Base-by-base conservation (phyloP, 2,888 invertebrate species). In the Phragmatobia fuliginosa region DNA sequence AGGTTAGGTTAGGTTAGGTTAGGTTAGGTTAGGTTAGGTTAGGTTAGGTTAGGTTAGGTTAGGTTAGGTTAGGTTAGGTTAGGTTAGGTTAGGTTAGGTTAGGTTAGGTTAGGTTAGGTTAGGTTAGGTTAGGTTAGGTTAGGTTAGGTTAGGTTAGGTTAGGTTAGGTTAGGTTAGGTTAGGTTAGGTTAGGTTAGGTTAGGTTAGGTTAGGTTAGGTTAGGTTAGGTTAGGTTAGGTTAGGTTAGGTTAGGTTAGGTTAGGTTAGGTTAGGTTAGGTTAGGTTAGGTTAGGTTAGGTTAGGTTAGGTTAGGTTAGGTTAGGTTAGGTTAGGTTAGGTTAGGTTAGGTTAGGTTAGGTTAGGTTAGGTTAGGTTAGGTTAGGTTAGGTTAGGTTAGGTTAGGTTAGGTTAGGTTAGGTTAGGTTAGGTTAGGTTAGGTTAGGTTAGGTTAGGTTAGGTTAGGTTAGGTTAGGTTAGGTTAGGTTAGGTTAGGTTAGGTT, bases 191-290 rank as follows among this genome's bases (percentile, higher is more conserved):
- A 65, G 65, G 65, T 65, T 63, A 64, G 64, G 52, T 56, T 64
- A 56, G 56, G 56, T 56, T 64, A 52, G 63, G 64, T 64, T 56
- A 56, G 56, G 64, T 52, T 52, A 64, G 76, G 76, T 56, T 71
- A 70, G 68, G 72, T 69, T 69, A 73, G 73, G 76, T 73, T 71
- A 73, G 73, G 73, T 73, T 74, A 71, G 74, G 77, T 73, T 72
- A 68, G 70, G 75, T 73, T 67, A 71, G 79, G 81, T 79, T 81
- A 79, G 78, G 79, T 78, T 79, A 78, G 81, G 79, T 79, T 79
- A 78, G 80, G 78, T 77, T 80, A 77, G 79, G 79, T 78, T 79
- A 76, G 80, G 79, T 81, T 77, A 79, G 82, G 83, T 81, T 78
- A 79, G 79, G 77, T 79, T 80, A 79, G 79, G 78, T 81, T 78